Evolutionary conservation across 2,888 invertebrate species (phyloP).

Genomic region (Alentia gelatinosa): DNA sequence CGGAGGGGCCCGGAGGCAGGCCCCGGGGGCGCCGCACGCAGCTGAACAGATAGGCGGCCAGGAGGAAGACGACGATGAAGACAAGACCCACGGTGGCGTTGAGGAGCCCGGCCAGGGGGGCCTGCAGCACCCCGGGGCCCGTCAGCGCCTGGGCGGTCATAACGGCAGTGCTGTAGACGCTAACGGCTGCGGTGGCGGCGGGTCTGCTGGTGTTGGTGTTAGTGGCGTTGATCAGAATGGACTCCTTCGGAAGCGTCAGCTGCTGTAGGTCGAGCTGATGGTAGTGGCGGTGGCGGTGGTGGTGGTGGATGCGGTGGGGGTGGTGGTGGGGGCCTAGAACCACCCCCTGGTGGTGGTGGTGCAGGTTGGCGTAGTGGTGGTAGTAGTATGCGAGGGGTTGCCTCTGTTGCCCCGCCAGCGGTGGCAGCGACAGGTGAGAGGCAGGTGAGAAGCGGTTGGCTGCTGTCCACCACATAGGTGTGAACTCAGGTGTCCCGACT

Average conservation of each 20-base stretch:
- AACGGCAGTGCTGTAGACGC: not conserved
- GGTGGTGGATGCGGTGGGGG: not conserved
- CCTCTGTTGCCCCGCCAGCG: not conserved
- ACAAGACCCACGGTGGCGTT: constrained; percentile 35
- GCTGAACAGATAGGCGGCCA: not conserved
- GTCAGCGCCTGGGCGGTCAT: not conserved
- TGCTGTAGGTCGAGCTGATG: constrained; percentile 46
- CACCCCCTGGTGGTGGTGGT: not conserved
- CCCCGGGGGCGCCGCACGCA: not conserved
- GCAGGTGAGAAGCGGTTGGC: not conserved
- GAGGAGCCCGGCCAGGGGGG: not conserved
- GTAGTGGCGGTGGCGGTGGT: constrained; percentile 33
- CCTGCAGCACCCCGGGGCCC: not conserved
- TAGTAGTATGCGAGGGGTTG: not conserved
- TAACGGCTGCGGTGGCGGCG: not conserved
- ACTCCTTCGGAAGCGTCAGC: not conserved
- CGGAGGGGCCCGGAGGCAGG: constrained; percentile 64
- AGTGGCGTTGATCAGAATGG: not conserved
- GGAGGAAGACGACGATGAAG: constrained; percentile 31
- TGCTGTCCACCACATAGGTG: constrained; percentile 20
- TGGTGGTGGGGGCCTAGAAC: constrained; percentile 51
- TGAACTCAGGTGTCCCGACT: not conserved
- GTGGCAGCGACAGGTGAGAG: not conserved
- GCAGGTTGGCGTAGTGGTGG: not conserved
- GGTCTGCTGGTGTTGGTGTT: not conserved